Conservation (phyloP, 2,797 vertebrate genomes). For the Dryobates pubescens region DNA sequence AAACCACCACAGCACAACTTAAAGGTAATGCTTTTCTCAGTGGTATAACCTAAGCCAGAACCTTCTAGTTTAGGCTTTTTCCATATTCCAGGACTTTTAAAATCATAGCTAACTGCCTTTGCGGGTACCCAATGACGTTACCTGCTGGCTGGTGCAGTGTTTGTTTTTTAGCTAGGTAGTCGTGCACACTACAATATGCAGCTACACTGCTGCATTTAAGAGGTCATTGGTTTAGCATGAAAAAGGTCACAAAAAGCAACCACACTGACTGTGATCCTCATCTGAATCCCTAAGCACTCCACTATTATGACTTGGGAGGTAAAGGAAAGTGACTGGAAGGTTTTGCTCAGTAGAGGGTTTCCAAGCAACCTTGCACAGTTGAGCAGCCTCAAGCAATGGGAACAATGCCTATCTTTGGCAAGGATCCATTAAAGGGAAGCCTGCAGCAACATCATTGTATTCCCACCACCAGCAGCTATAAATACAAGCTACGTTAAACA, state of each 20-base stretch:
- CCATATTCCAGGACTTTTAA: not conserved
- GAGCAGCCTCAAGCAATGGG: conserved; percentile 68
- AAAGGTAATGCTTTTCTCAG: not conserved
- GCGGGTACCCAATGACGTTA: not conserved
- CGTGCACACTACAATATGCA: not conserved
- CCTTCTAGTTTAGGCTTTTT: not conserved
- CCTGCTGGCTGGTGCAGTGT: not conserved
- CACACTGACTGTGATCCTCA: conserved; percentile 57
- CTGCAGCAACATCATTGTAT: conserved; percentile 47
- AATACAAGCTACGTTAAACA: conserved; percentile 32
- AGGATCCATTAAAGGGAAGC: conserved; percentile 65
- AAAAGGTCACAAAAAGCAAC: conserved; percentile 65
- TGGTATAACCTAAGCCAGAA: not conserved
- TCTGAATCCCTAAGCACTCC: conserved; percentile 56
- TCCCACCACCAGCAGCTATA: not conserved
- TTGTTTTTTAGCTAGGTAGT: conserved; percentile 30
- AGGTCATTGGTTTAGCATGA: conserved; percentile 67
- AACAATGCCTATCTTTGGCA: conserved; percentile 74
- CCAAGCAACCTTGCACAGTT: conserved; percentile 78
- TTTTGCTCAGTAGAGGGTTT: conserved; percentile 62
- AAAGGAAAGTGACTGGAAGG: conserved; percentile 64
- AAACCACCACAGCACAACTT: not conserved
- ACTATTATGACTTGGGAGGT: conserved; percentile 54
- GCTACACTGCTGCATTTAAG: conserved; percentile 47
- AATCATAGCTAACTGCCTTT: not conserved